Percentiles rank a stretch among this genome's conserved stretches.
Evolutionary conservation across 2,888 invertebrate species (phyloP).

Genomic region (Pristionchus exspectatus): DNA sequence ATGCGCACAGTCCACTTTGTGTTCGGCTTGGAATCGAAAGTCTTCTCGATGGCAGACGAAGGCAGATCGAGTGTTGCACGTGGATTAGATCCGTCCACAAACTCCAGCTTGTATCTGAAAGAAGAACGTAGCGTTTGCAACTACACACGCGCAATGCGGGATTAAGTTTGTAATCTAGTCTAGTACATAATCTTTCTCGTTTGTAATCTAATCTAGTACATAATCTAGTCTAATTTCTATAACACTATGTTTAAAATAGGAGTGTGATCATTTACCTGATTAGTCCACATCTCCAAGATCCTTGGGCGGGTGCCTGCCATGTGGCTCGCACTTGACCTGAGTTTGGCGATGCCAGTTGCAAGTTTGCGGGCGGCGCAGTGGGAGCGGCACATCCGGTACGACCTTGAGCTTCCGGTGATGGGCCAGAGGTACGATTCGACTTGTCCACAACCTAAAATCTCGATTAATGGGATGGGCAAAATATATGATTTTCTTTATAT

Average conservation of each 20-base stretch:
- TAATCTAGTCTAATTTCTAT: not conserved
- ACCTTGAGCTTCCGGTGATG: constrained; percentile 78
- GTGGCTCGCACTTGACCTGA: constrained; percentile 72
- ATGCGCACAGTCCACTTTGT: constrained; percentile 77
- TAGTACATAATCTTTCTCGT: too few relatives aligned
- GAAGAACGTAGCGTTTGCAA: not conserved
- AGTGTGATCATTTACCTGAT: constrained; percentile 59
- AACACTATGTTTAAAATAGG: not conserved
- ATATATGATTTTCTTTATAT: not conserved
- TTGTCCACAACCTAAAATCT: constrained; percentile 78
- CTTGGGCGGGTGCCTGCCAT: constrained; percentile 77
- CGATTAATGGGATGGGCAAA: not conserved
- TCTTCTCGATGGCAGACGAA: constrained; percentile 70
- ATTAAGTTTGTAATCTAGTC: too few relatives aligned
- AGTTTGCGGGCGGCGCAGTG: constrained; percentile 75
- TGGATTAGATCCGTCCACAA: constrained; percentile 73
- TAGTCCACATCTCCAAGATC: constrained; percentile 76
- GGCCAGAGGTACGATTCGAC: constrained; percentile 70
- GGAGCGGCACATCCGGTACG: constrained; percentile 79
- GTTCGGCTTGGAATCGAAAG: constrained; percentile 76
- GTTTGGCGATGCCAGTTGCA: constrained; percentile 73
- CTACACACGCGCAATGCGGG: too few relatives aligned
- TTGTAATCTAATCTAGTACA: too few relatives aligned
- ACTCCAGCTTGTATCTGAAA: constrained; percentile 74
- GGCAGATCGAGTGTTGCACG: constrained; percentile 70